Evolutionary conservation across 2,113 vertebrate species (phyloP).

Genomic region (Oncorhynchus nerka): DNA sequence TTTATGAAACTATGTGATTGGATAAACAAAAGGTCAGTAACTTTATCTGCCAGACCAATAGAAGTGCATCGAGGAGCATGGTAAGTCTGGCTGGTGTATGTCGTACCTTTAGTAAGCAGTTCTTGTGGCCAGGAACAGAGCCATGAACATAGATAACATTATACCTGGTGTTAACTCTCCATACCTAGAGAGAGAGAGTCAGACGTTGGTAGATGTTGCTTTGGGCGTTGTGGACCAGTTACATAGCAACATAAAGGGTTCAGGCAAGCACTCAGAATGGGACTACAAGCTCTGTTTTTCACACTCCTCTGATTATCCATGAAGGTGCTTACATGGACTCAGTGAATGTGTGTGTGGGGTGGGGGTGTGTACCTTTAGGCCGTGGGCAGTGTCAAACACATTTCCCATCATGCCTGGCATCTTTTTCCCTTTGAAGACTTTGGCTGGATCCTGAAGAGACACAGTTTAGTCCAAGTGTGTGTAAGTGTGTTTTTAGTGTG

Average conservation of each 20-base stretch:
- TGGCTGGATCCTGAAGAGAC: slow-evolving; percentile 78
- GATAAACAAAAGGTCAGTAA: not conserved
- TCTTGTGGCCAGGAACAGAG: slow-evolving; percentile 89
- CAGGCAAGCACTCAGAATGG: not conserved
- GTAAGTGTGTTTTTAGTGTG: no score
- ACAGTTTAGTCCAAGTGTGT: not conserved
- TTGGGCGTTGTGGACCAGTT: no score
- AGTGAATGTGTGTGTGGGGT: not conserved
- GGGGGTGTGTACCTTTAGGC: slow-evolving; percentile 81
- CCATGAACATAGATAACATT: slow-evolving; percentile 92
- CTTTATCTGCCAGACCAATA: not conserved
- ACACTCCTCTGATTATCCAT: no score
- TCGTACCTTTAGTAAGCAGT: slow-evolving; percentile 92
- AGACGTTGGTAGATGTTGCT: not conserved
- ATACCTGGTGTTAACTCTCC: slow-evolving; percentile 90
- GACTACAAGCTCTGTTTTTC: no score
- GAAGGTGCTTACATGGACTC: no score
- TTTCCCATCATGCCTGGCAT: slow-evolving; percentile 95
- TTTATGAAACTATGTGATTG: no score
- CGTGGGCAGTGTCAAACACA: slow-evolving; percentile 73
- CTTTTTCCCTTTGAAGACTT: slow-evolving; percentile 92
- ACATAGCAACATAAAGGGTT: not conserved
- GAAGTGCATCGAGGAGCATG: no score
- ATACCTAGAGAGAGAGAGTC: slow-evolving; percentile 74
- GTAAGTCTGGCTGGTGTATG: slow-evolving; percentile 1